Evolutionary conservation across 1,140 invertebrate species (phyloP).

Genomic region (Aphis gossypii): DNA sequence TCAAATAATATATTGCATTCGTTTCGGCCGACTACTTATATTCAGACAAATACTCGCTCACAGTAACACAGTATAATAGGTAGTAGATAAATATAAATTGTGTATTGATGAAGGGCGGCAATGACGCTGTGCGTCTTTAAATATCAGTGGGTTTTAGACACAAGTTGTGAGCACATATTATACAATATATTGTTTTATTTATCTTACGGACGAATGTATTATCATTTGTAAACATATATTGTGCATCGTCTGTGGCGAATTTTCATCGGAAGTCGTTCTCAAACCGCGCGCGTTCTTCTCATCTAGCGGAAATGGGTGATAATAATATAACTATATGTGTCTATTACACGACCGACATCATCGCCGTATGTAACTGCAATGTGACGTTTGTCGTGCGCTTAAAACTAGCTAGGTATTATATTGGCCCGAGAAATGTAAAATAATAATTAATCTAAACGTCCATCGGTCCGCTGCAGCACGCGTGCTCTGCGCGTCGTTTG

Average conservation of each 20-base stretch:
- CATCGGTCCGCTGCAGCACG: constrained; percentile 1
- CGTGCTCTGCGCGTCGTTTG: neutral
- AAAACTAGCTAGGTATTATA: neutral
- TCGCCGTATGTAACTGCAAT: neutral
- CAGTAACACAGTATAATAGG: neutral
- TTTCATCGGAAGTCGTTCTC: no score
- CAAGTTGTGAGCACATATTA: neutral
- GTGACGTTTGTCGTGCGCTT: neutral
- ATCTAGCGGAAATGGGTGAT: neutral
- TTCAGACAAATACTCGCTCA: neutral
- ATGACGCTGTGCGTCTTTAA: neutral
- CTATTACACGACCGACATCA: neutral
- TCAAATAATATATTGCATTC: neutral
- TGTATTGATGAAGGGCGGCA: neutral
- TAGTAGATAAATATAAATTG: no score
- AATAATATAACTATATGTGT: neutral
- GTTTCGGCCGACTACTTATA: neutral
- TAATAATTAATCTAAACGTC: constrained; percentile 19
- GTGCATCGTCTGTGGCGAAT: no score
- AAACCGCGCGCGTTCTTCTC: no score
- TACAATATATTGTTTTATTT: no score
- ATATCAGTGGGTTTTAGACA: neutral
- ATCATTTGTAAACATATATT: no score
- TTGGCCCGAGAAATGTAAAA: constrained; percentile 13
- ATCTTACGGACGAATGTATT: no score